Evolutionary conservation across 2,888 invertebrate genomes (phyloP), one percentile per base, ranked within the genome.

Genomic region (Cosmia trapezina): DNA sequence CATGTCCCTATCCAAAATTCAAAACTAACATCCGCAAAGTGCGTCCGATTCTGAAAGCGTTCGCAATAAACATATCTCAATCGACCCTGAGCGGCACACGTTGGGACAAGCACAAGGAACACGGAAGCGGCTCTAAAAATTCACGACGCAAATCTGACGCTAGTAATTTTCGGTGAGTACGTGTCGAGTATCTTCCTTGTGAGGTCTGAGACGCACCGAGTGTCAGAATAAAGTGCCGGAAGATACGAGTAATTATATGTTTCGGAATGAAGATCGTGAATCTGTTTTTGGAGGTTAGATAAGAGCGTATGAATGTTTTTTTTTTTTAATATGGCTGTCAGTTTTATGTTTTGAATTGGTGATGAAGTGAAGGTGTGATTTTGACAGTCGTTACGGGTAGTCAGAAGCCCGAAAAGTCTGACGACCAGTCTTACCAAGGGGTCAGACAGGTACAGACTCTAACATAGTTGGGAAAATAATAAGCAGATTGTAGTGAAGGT

Each of bases 91-190:
- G 70, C 28, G 33, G 49, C 65, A 73, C 81, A 87, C 83, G 84
- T 87, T 87, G 78, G 78, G 77, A 62, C 83, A 91, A 77, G 59
- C 69, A 75, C 89, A 87, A 94, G 94, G 94, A 93, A 95, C 90
- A 88, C 92, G 95, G 95, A 95, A 96, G 94, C 86, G 83, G 72
- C 90, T 92, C 93, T 94, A 89, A 94, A 95, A 94, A 95, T 95
- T 95, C 95, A 92, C 92, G 88, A 83, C 94, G 92, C 92, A 92
- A 90, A 91, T 89, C 89, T 87, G 87, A 85, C 86, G 91, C 89
- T 87, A 88, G 92, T 93, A 92, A 94, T 94, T 94, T 95, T 95
- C 93, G 95, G 94, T 89, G 85, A 87, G 87, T 89, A 95, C 94
- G 94, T 95, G 95, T 87, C 72, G 86, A 87, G 86, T 86, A 86